Evolutionary conservation across 2,797 vertebrate genomes (phyloP).

Genomic region (Eutrigla gurnardus): DNA sequence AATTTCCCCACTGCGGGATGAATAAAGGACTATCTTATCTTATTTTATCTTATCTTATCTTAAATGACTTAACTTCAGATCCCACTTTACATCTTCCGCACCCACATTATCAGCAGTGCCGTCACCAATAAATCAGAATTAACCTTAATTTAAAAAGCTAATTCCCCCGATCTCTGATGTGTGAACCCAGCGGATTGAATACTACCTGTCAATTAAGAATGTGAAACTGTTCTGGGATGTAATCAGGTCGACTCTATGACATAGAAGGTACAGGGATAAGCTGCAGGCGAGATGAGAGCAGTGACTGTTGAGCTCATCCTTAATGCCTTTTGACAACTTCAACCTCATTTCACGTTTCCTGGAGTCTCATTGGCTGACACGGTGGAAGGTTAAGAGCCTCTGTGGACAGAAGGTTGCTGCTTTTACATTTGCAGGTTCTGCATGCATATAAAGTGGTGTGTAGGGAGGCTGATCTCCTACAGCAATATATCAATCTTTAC

Average conservation of each 20-base stretch:
- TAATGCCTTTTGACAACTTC: constrained; percentile 16
- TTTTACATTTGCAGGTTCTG: no score
- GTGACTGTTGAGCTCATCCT: neutral
- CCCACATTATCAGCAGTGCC: no score
- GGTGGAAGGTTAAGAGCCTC: neutral
- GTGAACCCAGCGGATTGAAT: neutral
- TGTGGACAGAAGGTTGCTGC: neutral
- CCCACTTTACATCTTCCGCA: no score
- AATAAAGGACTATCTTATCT: no score
- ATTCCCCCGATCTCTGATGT: neutral
- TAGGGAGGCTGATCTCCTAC: no score
- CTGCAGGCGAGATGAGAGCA: neutral
- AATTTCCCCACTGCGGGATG: no score
- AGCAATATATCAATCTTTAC: no score
- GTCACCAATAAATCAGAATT: neutral
- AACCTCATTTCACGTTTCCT: neutral
- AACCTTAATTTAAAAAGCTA: neutral
- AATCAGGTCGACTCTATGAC: neutral
- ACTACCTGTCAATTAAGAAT: neutral
- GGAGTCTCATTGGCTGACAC: neutral
- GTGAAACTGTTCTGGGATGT: neutral
- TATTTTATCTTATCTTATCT: no score
- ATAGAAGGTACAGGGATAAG: neutral
- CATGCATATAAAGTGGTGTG: no score
- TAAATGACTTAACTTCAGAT: no score